Evolutionary conservation across 1,140 invertebrate genomes (phyloP), one percentile per base, ranked within the genome.

Genomic region (Eubasilissa regina): DNA sequence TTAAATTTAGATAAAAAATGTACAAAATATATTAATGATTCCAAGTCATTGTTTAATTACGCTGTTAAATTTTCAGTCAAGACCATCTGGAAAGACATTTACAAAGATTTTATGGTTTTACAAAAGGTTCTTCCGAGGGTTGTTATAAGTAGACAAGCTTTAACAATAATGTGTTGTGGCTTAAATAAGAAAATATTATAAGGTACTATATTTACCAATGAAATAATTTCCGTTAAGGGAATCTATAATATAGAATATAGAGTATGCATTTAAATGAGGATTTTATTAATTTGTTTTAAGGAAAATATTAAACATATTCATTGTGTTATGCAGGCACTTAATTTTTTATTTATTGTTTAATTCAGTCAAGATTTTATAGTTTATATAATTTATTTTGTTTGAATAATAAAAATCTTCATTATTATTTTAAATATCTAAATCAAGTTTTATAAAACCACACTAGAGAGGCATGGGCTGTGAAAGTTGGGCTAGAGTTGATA

Each of bases 141-240:
- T 81, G 77, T 81, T 78, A 78, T 64, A 75, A 45, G 64, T 81
- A 81, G 80, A 45, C 58, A 74, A 64, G 80, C 80, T 81, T 81
- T 81, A 78, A 81, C 76, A 78, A 81, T 78, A 81, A 81, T 80
- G 79, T 75, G 75, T 80, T 78, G 80, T 81, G 80, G 80, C 80
- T 81, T 81, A 81, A 74, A 70, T 75, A 78, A 81, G 35, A 45
- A 77, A 48, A 78, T 73, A 73, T 11, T n/a, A n/a, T 66, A 68
- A 68, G 64, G 44, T 45, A n/a, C 7, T 68, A 17, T 68, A 68
- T 48, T 47, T 48, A 68, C 45, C 17, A 47, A 45, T 68, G n/a
- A 47, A 47, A 47, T 35, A 64, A 47, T 68, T 51, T 68, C 44
- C 64, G 10, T 3, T 35, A 44, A 68, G 10, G 64, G 9, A 68